phyloP scores from a whole-genome alignment of 2,888 invertebrate genomes.

The Chromoteleia sp. region DNA sequence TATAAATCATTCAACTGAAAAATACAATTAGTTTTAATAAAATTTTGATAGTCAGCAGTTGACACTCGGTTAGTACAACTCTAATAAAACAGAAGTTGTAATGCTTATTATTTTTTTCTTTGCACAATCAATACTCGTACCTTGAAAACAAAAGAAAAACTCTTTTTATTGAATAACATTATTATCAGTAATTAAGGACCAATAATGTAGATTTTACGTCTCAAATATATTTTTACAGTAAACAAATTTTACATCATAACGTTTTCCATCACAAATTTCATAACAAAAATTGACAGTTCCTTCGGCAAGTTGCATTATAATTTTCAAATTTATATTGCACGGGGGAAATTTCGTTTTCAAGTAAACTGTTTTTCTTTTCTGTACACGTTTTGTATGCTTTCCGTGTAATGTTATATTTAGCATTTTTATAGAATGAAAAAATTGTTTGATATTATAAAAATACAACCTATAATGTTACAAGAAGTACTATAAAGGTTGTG shows the following conservation, averaged over 20 bases:
- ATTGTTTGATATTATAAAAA: neutral
- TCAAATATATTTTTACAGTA: neutral
- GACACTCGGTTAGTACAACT: too few species aligned
- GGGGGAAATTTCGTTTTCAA: constrained; percentile 30
- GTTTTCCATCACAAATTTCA: neutral
- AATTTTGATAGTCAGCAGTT: too few species aligned
- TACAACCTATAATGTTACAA: neutral
- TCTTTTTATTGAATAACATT: too few species aligned
- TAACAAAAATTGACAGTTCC: constrained; percentile 3
- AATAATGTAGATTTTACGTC: too few species aligned
- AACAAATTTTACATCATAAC: neutral
- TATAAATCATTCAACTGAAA: too few species aligned
- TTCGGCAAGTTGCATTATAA: constrained; percentile 5
- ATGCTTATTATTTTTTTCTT: too few species aligned
- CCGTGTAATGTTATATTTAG: constrained; percentile 11
- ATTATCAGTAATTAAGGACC: too few species aligned
- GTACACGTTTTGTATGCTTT: neutral
- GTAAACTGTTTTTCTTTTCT: constrained; percentile 21
- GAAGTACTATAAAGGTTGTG: constrained; percentile 6
- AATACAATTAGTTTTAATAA: too few species aligned
- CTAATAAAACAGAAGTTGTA: too few species aligned
- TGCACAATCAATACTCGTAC: too few species aligned
- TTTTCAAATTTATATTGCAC: constrained; percentile 32
- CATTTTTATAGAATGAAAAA: constrained; percentile 17
- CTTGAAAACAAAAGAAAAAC: too few species aligned